Evolutionary conservation across 2,113 vertebrate species (phyloP).

Genomic region (Empidonax traillii): DNA sequence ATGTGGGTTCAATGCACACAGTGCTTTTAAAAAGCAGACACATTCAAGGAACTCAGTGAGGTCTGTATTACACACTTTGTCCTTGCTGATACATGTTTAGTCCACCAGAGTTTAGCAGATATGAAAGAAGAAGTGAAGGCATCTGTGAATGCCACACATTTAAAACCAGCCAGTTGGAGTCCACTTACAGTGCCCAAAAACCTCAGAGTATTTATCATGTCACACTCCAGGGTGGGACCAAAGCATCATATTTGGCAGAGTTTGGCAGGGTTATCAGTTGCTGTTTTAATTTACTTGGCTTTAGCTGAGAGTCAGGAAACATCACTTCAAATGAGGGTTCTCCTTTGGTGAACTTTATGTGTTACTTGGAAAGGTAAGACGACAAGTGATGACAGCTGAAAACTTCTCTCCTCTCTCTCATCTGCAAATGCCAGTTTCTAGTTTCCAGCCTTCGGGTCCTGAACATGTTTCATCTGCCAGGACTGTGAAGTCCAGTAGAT

Average conservation of each 20-base stretch:
- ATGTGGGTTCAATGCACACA: neutral
- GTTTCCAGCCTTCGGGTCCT: neutral
- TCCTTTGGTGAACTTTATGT: neutral
- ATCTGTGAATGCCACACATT: neutral
- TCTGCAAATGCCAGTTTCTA: neutral
- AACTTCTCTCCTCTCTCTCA: neutral
- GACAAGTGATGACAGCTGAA: neutral
- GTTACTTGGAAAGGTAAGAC: neutral
- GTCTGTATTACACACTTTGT: neutral
- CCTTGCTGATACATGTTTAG: rapidly evolving
- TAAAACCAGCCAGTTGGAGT: neutral
- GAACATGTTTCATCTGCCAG: neutral
- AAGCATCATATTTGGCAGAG: neutral
- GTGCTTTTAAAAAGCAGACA: neutral
- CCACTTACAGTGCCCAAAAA: neutral
- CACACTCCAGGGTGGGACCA: neutral
- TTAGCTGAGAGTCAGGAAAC: neutral
- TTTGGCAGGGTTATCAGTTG: neutral
- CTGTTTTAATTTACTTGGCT: neutral
- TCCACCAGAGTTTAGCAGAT: neutral
- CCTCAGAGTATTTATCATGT: neutral
- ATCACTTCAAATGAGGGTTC: neutral
- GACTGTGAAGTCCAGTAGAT: neutral
- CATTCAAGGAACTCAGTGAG: neutral
- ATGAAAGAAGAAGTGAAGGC: neutral